A percentile compares a stretch with the other conserved stretches of the same genome.
phyloP scores from a whole-genome alignment of 2,797 vertebrate species.

The Etheostoma perlongum region DNA sequence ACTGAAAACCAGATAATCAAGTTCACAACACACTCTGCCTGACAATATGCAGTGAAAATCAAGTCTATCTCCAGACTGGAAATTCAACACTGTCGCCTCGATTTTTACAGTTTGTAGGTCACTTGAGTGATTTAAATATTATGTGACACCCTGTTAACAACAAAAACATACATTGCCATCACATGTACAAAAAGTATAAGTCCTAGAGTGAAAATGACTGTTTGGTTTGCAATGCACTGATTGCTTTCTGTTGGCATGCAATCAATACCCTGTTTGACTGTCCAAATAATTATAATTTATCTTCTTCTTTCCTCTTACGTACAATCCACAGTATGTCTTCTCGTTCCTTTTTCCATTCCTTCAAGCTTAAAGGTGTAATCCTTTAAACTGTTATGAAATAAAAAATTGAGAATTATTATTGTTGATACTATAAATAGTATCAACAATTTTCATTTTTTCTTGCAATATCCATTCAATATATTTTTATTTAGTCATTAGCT shows the following conservation, averaged over 20 bases:
- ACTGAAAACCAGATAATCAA: slow-evolving; percentile 62
- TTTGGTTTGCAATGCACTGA: neutral
- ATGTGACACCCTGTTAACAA: slow-evolving; percentile 43
- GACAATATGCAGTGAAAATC: slow-evolving; percentile 71
- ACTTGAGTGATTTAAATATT: slow-evolving; percentile 59
- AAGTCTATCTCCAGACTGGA: slow-evolving; percentile 47
- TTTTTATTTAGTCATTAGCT: neutral
- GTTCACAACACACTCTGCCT: slow-evolving; percentile 56
- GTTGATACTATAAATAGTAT: neutral
- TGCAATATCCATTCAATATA: neutral
- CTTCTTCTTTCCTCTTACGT: neutral
- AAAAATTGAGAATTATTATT: no score
- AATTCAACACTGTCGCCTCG: neutral
- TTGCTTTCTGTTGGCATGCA: slow-evolving; percentile 15
- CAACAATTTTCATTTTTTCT: neutral
- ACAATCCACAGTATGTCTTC: neutral
- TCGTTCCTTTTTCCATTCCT: neutral
- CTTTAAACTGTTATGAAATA: neutral
- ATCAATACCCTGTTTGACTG: slow-evolving; percentile 8
- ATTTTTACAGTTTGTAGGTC: slow-evolving; percentile 58
- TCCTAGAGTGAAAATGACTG: neutral
- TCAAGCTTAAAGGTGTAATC: neutral
- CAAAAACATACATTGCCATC: slow-evolving; percentile 15
- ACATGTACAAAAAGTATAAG: slow-evolving; percentile 9
- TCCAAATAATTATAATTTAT: slow-evolving; percentile 6